These are phyloP conservation scores for Rousettus leschenaultii DNA, from an alignment of 2,113 vertebrate genomes.

Conservation along the genomic window DNA sequence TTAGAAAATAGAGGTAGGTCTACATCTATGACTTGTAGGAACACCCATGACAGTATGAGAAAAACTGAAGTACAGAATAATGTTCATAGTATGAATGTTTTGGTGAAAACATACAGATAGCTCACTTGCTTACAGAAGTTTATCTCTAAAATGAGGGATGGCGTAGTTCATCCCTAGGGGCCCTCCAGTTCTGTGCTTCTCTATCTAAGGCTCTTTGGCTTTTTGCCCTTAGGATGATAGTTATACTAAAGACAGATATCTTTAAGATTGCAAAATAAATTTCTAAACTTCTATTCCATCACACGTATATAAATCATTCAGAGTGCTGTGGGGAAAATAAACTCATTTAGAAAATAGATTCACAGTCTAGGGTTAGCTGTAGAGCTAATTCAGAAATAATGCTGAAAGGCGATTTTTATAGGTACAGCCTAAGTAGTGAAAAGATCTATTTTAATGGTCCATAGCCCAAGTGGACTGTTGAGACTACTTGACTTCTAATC, in stretches of 20 bases:
- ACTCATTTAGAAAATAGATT: not conserved
- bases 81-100: not conserved
- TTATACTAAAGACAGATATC: not conserved
- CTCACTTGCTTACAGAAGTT: not conserved
- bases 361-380: not conserved
- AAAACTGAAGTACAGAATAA: not conserved
- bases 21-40: not conserved
- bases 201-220: not conserved
- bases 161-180: not conserved
- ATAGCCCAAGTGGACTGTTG: not conserved
- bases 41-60: not conserved
- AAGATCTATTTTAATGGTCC: not conserved
- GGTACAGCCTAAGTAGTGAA: not conserved
- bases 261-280: slow-evolving; percentile 1
- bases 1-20: not conserved
- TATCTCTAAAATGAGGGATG: not conserved
- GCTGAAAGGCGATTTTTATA: not conserved
- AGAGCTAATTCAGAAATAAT: not conserved
- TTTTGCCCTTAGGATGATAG: not conserved
- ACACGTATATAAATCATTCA: not conserved
- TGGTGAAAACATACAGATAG: not conserved
- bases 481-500: not conserved
- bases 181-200: not conserved
- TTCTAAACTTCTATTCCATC: not conserved
- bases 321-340: not conserved